Evolutionary conservation across 2,113 vertebrate species (phyloP), one percentile per base, ranked within the genome.

Genomic region (Lycocorax pyrrhopterus): DNA sequence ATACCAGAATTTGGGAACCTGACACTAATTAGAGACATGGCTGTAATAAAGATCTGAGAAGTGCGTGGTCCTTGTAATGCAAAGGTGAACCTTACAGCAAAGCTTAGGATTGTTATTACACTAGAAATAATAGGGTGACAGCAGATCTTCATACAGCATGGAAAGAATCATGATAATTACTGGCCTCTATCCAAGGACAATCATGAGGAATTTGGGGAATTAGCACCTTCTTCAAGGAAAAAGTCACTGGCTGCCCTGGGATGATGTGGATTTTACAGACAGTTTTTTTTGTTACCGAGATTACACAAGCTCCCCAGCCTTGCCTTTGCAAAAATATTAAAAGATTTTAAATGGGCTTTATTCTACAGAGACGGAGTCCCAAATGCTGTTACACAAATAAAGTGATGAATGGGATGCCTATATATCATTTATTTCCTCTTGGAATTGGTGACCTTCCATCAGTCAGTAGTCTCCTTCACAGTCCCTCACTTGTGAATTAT

Each of bases 401-500:
- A 96, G 41, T 93, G 85, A 92, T 90, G 85, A 96, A 94, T 90
- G 72, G 87, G 72, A 94, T 72, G 92, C 60, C 83, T 84, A 93
- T 92, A 93, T 95, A 92, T 93, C 59, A 86, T 96, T 97, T 95
- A 95, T 95, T 93, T 96, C 96, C 95, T 95, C 93, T 90, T 84
- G 90, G 93, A 96, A 95, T 96, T 96, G 43, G 72, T 95, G 93
- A 95, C 96, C 94, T 97, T 97, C 92, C 90, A 95, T 95, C 92
- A 92, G 68, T 94, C 85, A 95, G 82, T 58, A 95, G 64, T 96
- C 96, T 96, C 94, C 95, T 96, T 96, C 94, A 96, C 94, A 96
- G 88, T 96, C 76, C 68, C 85, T 95, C 94, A 88, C 90, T 97
- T 94, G 94, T 86, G 92, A 96, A 96, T 96, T 97, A 88, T 81